A percentile compares a stretch with the other conserved stretches of the same genome.
Evolutionary conservation across 2,797 vertebrate species (phyloP).

Genomic region (Buphagus erythrorhynchus): DNA sequence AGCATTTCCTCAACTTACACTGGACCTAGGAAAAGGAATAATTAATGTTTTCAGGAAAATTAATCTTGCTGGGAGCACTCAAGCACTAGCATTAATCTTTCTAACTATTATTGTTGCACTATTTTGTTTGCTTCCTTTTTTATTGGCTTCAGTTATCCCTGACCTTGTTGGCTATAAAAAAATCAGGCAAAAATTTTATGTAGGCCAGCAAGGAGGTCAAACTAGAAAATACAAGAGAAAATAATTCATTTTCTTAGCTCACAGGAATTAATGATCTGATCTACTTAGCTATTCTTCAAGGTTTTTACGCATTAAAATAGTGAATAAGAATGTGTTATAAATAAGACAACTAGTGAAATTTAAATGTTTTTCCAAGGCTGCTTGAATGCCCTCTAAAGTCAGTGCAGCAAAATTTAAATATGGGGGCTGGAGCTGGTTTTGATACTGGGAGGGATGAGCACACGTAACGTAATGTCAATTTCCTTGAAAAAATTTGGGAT

Average conservation of each 20-base stretch:
- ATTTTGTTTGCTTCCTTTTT: slow-evolving; percentile 7
- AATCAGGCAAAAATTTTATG: background rate
- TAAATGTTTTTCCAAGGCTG: background rate
- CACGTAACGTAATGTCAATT: background rate
- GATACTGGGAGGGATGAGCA: fast-evolving
- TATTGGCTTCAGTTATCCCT: background rate
- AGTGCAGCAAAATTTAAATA: background rate
- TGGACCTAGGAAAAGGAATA: background rate
- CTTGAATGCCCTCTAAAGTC: background rate
- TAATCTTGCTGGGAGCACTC: background rate
- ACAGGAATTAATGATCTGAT: slow-evolving; percentile 42
- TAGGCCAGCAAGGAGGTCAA: slow-evolving; percentile 27
- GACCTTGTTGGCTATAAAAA: slow-evolving; percentile 11
- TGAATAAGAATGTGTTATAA: background rate
- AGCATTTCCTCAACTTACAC: background rate
- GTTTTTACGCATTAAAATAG: background rate
- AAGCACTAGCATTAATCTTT: slow-evolving; percentile 32
- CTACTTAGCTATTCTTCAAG: slow-evolving; percentile 29
- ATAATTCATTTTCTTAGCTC: slow-evolving; percentile 6
- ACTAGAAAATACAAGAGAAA: slow-evolving; percentile 23
- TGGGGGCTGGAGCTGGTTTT: background rate
- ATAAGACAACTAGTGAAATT: background rate
- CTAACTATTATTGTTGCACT: background rate
- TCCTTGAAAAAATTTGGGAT: background rate
- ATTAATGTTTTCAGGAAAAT: slow-evolving; percentile 45